Evolutionary conservation across 2,113 vertebrate genomes (phyloP), one percentile per base, ranked within the genome.

Genomic region (Promerops cafer): DNA sequence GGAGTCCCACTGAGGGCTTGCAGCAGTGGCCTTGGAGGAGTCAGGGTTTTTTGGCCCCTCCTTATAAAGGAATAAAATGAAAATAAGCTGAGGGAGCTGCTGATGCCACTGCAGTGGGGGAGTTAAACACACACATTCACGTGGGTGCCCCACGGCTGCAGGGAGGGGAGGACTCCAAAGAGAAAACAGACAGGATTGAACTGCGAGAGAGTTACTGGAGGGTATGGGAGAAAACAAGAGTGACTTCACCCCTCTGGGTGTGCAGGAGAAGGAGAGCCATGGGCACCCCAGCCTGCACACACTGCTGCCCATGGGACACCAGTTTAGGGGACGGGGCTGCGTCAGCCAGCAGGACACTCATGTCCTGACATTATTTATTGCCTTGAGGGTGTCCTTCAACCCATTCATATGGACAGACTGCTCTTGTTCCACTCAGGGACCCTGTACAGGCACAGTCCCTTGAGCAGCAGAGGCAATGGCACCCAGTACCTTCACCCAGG

Each of bases 41-140:
- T 20, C 50, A 87, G 68, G 44, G 45, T 9, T 30, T 79, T 90
- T 47, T 21, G 16, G 27, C 26, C 16, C 24, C 23, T 49, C 40
- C 47, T 64, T 15, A 50, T 19, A 47, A 44, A 97, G 40, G 24
- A 71, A 78, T 53, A 45, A 87, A 68, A 45, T 31, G 8, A 85
- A 94, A 93, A 92, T 33, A 92, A 85, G 44, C 65, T 16, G 6
- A 91, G 44, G 44, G 90, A 94, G 74, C 65, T 79, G 90, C 87
- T 93, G 89, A 84, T 16, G 7, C 72, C 0, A 1, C 81, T 75
- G 75, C 74, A 80, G 82, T 3, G 18, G 61, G 90, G 74, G 87
- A 97, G 95, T 94, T 78, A 81, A 93, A 89, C 61, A 84, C 63
- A 87, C 40, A 30, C 0, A 6, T 89, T 91, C 87, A 96, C 45